phyloP scores from a whole-genome alignment of 2,113 vertebrate genomes.

The Panurus biarmicus region DNA sequence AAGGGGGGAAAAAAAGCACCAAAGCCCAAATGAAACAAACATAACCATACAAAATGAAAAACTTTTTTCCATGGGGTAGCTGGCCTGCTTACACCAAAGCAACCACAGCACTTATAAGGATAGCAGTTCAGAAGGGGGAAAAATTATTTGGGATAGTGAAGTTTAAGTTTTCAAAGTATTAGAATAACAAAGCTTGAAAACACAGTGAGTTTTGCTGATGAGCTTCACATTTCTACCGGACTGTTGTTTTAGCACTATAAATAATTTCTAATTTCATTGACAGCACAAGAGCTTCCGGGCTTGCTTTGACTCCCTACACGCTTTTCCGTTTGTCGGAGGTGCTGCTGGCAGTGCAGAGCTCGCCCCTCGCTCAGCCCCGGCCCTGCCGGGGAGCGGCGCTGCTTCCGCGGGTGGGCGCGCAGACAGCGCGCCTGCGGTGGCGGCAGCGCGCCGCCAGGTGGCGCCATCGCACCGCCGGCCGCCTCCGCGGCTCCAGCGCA shows the following conservation, averaged over 20 bases:
- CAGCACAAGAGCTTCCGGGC: accelerated
- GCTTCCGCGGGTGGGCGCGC: background rate
- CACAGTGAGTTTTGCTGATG: too few relatives aligned
- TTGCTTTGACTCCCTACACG: accelerated
- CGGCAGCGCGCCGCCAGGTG: background rate
- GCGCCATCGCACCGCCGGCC: background rate
- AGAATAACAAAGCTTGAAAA: background rate
- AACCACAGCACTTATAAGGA: accelerated
- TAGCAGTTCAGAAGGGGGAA: accelerated
- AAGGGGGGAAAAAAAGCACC: accelerated
- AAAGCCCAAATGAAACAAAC: background rate
- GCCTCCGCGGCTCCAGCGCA: accelerated
- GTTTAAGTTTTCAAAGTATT: background rate
- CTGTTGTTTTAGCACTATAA: accelerated
- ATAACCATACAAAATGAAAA: background rate
- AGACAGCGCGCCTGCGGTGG: background rate
- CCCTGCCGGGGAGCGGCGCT: too few relatives aligned
- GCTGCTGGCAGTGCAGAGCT: accelerated
- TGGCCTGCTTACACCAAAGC: background rate
- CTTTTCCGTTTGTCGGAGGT: accelerated
- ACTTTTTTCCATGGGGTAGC: background rate
- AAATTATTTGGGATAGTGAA: background rate
- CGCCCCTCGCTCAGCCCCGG: background rate
- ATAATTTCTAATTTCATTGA: background rate
- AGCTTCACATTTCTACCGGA: background rate